phyloP scores from a whole-genome alignment of 2,113 vertebrate genomes.

The Periophthalmus modestus region DNA sequence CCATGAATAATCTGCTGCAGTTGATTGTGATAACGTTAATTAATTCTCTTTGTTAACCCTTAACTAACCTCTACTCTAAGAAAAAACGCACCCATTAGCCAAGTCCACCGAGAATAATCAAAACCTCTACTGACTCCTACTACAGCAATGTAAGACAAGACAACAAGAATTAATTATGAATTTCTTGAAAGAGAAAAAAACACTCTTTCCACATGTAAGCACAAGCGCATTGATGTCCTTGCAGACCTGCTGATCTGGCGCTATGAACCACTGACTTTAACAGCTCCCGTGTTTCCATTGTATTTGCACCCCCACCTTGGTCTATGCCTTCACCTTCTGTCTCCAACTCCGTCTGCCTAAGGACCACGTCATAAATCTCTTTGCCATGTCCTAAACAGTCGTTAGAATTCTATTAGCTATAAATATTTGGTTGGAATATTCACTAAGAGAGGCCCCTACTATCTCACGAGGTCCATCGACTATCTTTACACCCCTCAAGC shows the following conservation, averaged over 20 bases:
- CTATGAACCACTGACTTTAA: slow-evolving; percentile 30
- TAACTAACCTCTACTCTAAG: slow-evolving; percentile 49
- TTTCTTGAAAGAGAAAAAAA: not conserved
- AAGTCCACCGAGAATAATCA: slow-evolving; percentile 25
- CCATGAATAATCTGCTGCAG: slow-evolving; percentile 58
- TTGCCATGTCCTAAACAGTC: slow-evolving; percentile 38
- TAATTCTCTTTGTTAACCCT: slow-evolving; percentile 68
- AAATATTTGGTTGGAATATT: slow-evolving; percentile 65
- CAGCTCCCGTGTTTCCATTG: slow-evolving; percentile 22
- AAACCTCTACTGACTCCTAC: slow-evolving; percentile 19
- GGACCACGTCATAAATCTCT: slow-evolving; percentile 54
- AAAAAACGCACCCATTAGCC: slow-evolving; percentile 29
- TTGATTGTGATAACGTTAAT: slow-evolving; percentile 66
- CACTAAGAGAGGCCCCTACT: slow-evolving; percentile 50
- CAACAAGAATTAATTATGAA: not conserved
- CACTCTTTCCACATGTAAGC: not conserved
- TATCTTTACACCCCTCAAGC: slow-evolving; percentile 25
- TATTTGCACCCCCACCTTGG: slow-evolving; percentile 18
- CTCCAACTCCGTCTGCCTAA: slow-evolving; percentile 20
- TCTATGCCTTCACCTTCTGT: slow-evolving; percentile 8
- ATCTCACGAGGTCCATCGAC: slow-evolving; percentile 51
- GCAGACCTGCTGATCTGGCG: slow-evolving; percentile 18
- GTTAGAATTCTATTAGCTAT: slow-evolving; percentile 72
- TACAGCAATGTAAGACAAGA: not conserved
- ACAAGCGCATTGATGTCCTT: slow-evolving; percentile 17